A percentile compares a stretch with the other conserved stretches of the same genome.
These are phyloP conservation scores for Peromyscus aztecus DNA, from an alignment of 2,797 vertebrate species.

Conservation along the genomic window DNA sequence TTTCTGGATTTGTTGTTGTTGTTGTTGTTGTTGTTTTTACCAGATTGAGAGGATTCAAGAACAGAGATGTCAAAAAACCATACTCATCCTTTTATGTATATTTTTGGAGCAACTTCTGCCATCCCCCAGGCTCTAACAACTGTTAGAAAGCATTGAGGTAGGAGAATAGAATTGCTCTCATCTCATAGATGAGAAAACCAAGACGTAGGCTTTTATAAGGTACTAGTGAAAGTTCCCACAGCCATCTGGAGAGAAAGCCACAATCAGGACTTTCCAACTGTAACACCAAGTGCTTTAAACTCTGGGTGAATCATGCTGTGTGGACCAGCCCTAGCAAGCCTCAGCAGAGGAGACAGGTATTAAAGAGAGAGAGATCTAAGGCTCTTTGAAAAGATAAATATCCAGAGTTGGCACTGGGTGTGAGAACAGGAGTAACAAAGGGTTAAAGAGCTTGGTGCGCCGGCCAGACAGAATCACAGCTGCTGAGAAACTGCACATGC, in stretches of 20 bases:
- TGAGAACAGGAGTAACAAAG: slow-evolving; percentile 24
- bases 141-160: background rate
- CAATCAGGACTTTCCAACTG: background rate
- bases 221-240: background rate
- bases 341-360: slow-evolving; percentile 23
- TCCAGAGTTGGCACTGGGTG: background rate
- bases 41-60: background rate
- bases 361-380: slow-evolving; percentile 62
- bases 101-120: background rate
- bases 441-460: background rate
- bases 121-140: background rate
- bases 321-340: slow-evolving; percentile 29
- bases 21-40: background rate
- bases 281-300: slow-evolving; percentile 10
- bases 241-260: slow-evolving; percentile 13
- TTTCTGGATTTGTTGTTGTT: background rate
- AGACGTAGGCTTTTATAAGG: slow-evolving; percentile 10
- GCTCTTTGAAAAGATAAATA: slow-evolving; percentile 51
- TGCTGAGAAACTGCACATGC: background rate
- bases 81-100: background rate
- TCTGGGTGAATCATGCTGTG: background rate
- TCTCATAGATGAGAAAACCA: slow-evolving; percentile 52
- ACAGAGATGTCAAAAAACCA: background rate
- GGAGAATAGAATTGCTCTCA: background rate
- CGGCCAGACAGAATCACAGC: background rate